Evolutionary conservation across 2,113 vertebrate species (phyloP), one percentile per base, ranked within the genome.

Genomic region (Saguinus midas): DNA sequence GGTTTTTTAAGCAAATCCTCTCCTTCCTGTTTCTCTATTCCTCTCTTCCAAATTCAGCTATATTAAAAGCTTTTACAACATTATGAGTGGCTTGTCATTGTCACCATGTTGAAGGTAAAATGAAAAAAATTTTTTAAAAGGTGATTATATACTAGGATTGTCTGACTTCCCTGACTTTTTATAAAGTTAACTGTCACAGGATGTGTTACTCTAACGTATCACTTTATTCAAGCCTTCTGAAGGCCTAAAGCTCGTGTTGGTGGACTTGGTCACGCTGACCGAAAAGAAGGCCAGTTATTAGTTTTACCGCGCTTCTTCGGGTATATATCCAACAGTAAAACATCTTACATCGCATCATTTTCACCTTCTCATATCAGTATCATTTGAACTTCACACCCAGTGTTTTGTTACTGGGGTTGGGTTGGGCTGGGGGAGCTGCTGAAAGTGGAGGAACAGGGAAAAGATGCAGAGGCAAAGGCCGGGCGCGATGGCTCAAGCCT

Each of bases 161-260:
- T 75, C 68, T 88, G 76, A 68, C 13, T 90, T 87, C 61, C 55
- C 70, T 96, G 75, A 76, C 66, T 32, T 90, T 95, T 96, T 80
- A 79, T 48, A 58, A 64, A 55, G 43, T 78, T 37, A 52, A 78
- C 64, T 72, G 45, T 84, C 40, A 40, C 8, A 57, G 55, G 48
- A 9, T 14, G 55, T 40, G 52, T 48, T 35, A 58, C 79, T 76
- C 35, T 48, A 79, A 58, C 14, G 1, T 14, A n/a, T 40, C 21
- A 48, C 48, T 81, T 95, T 52, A n/a, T 58, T 55, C 1, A 58
- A 43, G 45, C 1, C 40, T 64, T 6, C 1, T 9, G 17, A 52
- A 75, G n/a, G 29, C 58, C 37, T 35, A 0, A 2, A 21, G 55
- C 37, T 76, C 48, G 27, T 37, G 21, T 78, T 25, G n/a, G 52